Evolutionary conservation across 2,113 vertebrate species (phyloP).

Genomic region (Ursus arctos): DNA sequence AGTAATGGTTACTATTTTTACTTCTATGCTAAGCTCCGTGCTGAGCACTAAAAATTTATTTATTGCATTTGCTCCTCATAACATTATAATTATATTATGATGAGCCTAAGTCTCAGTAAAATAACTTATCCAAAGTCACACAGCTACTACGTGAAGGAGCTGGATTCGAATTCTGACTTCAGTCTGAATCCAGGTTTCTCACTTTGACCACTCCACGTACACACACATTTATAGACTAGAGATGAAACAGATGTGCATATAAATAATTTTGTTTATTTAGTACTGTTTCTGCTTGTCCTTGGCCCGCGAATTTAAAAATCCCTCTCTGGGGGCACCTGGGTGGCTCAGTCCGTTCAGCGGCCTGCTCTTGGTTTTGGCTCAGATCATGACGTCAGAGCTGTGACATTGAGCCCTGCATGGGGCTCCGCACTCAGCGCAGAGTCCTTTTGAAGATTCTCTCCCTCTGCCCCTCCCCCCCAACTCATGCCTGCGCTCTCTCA

Average conservation of each 20-base stretch:
- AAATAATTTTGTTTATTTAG: not conserved
- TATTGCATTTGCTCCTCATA: not conserved
- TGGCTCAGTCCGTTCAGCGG: too few relatives aligned
- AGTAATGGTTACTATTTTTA: not conserved
- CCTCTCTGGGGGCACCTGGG: not conserved
- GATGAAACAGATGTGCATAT: not conserved
- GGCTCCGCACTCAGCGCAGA: too few relatives aligned
- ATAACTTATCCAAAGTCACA: not conserved
- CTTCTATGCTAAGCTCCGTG: not conserved
- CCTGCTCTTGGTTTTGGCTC: too few relatives aligned
- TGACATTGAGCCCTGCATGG: too few relatives aligned
- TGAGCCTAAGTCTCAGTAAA: not conserved
- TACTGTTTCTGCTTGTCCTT: not conserved
- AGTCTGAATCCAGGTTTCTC: not conserved
- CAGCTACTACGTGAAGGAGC: not conserved
- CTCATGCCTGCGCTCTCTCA: not conserved
- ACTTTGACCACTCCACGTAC: not conserved
- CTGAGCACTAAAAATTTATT: not conserved
- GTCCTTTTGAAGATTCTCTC: not conserved
- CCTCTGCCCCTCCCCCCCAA: not conserved
- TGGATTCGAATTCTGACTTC: not conserved
- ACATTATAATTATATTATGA: not conserved
- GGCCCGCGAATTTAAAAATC: not conserved
- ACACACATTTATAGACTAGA: not conserved
- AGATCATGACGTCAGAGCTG: too few relatives aligned